Percentiles rank a stretch among this genome's conserved stretches.
Evolutionary conservation across 1,140 invertebrate species (phyloP).

Genomic region (Drosophila hydei): DNA sequence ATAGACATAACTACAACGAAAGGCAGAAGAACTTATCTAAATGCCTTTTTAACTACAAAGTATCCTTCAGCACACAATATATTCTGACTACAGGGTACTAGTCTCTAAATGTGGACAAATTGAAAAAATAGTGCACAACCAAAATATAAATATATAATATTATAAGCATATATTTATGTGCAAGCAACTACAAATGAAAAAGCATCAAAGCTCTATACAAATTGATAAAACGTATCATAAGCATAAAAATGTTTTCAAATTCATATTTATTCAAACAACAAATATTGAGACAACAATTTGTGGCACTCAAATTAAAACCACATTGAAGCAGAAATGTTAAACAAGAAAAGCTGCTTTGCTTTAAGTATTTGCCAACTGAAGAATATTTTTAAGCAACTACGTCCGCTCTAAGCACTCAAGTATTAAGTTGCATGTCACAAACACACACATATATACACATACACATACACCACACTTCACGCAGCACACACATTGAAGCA

Average conservation of each 20-base stretch:
- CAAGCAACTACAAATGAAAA: constrained; percentile 1
- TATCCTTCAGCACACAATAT: too few relatives aligned
- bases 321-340: too few relatives aligned
- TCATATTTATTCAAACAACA: neutral
- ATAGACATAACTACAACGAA: too few relatives aligned
- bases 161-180: neutral
- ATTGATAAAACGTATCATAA: neutral
- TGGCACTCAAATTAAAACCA: neutral
- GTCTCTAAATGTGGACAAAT: too few relatives aligned
- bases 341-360: too few relatives aligned
- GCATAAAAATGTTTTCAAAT: neutral
- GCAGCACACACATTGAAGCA: neutral
- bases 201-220: neutral
- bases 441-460: constrained; percentile 15
- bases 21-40: too few relatives aligned
- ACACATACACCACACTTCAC: constrained; percentile 12
- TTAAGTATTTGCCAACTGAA: too few relatives aligned
- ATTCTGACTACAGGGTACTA: too few relatives aligned
- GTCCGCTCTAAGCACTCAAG: constrained; percentile 11
- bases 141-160: neutral
- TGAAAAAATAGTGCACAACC: neutral
- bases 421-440: constrained; percentile 25
- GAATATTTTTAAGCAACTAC: neutral
- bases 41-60: too few relatives aligned
- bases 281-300: neutral